These are phyloP conservation scores for Philhelius pedissequus DNA, from an alignment of 2,888 invertebrate genomes.

Conservation along the genomic window DNA sequence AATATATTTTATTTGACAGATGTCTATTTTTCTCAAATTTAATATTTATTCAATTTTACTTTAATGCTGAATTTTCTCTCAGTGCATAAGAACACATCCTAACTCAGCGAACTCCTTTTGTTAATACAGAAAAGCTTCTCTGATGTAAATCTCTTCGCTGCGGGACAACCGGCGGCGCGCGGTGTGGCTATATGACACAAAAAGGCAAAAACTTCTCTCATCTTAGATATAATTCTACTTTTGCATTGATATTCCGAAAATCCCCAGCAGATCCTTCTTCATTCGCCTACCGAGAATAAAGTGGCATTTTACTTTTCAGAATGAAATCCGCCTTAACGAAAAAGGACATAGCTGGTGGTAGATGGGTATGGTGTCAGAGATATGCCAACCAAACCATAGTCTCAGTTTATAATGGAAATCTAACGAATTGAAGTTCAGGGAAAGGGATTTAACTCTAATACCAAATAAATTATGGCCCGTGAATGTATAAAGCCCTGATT, in stretches of 20 bases:
- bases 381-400: not conserved
- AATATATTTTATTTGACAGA: no score
- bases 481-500: constrained; percentile 69
- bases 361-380: not conserved
- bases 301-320: constrained; percentile 64
- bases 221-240: constrained; percentile 55
- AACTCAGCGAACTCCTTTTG: constrained; percentile 6
- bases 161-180: not conserved
- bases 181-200: not conserved
- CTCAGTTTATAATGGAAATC: constrained; percentile 41
- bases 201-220: constrained; percentile 57
- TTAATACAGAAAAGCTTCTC: constrained; percentile 11
- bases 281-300: constrained; percentile 51
- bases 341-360: not conserved
- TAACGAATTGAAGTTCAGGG: constrained; percentile 56
- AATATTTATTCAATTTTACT: no score
- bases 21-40: no score
- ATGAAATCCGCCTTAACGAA: constrained; percentile 45
- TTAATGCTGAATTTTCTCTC: no score
- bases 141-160: constrained; percentile 46
- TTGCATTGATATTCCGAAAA: constrained; percentile 63
- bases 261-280: constrained; percentile 58
- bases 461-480: constrained; percentile 72
- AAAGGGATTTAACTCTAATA: constrained; percentile 71
- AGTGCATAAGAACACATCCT: constrained; percentile 15